Evolutionary conservation across 2,113 vertebrate species (phyloP).

Genomic region (Hipposideros armiger): DNA sequence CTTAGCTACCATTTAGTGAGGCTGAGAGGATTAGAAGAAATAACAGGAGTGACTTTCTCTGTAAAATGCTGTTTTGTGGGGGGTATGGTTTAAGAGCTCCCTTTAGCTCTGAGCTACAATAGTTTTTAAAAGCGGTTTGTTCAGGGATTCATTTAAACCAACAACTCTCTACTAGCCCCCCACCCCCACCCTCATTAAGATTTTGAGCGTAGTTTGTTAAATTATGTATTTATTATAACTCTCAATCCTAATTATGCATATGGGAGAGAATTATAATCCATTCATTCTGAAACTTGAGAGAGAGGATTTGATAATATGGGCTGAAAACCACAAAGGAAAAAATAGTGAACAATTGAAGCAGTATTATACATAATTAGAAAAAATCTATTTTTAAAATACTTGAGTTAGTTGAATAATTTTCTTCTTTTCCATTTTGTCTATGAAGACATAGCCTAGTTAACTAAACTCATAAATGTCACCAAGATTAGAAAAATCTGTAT

Average conservation of each 20-base stretch:
- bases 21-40: not conserved
- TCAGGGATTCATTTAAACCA: not conserved
- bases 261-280: not conserved
- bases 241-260: not conserved
- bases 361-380: not conserved
- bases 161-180: rapidly evolving
- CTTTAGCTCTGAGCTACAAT: rapidly evolving
- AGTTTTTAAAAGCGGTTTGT: no score
- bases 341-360: not conserved
- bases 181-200: not conserved
- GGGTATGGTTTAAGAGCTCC: not conserved
- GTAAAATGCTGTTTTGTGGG: rapidly evolving
- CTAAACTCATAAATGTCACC: slow-evolving; percentile 60
- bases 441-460: not conserved
- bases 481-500: slow-evolving; percentile 67
- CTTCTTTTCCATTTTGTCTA: not conserved
- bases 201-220: not conserved
- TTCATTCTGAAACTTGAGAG: not conserved
- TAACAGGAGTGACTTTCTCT: not conserved
- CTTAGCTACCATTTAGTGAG: rapidly evolving
- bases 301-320: not conserved
- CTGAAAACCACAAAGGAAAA: not conserved
- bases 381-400: not conserved
- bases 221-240: not conserved
- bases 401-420: not conserved